Percentiles rank a stretch among this genome's conserved stretches.
These are phyloP conservation scores for Eidolon dupreanum DNA, from an alignment of 2,797 vertebrate genomes.

Conservation along the genomic window DNA sequence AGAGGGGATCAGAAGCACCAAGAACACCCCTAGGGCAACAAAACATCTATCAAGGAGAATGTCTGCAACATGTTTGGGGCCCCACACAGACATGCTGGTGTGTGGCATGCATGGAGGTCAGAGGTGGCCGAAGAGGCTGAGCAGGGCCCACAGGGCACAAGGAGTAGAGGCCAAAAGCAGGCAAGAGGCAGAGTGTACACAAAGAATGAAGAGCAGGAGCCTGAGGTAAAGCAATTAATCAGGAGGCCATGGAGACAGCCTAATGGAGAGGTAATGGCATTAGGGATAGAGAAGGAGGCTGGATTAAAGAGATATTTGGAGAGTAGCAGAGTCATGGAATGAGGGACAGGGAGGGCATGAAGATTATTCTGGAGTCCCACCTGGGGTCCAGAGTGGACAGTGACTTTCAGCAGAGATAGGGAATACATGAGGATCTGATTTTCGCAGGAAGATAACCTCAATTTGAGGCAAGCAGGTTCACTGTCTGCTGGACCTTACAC, in stretches of 20 bases:
- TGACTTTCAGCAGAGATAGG: background rate
- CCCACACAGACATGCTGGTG: background rate
- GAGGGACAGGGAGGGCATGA: background rate
- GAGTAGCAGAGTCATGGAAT: background rate
- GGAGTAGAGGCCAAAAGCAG: background rate
- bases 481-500: background rate
- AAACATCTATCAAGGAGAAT: background rate
- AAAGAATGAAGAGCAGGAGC: background rate
- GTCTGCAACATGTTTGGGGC: background rate
- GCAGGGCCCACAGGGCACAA: background rate
- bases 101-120: background rate
- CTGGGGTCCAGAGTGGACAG: background rate
- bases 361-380: background rate
- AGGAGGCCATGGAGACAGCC: background rate
- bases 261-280: background rate
- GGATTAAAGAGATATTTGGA: background rate
- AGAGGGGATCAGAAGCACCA: background rate
- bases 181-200: background rate
- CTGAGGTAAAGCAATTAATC: background rate
- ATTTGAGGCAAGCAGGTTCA: background rate
- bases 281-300: background rate
- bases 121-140: background rate
- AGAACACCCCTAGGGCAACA: background rate
- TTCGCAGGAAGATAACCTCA: constrained; percentile 17
- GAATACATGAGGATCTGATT: background rate